Evolutionary conservation across 2,113 vertebrate species (phyloP).

Genomic region (Strix uralensis): DNA sequence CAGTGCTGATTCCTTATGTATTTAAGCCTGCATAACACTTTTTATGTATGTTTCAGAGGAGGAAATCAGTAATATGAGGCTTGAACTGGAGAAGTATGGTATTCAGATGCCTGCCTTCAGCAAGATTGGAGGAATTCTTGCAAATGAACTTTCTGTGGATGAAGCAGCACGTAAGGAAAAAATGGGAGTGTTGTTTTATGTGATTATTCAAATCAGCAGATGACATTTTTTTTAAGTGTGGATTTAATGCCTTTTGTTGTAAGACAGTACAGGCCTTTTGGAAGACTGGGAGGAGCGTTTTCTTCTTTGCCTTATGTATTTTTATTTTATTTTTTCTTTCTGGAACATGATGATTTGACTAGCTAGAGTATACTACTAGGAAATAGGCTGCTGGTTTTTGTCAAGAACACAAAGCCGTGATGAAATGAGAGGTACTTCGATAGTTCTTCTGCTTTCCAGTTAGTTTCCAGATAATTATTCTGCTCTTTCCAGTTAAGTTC

Average conservation of each 20-base stretch:
- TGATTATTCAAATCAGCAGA: background rate
- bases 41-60: conserved; percentile 81
- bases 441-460: background rate
- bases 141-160: conserved; percentile 95
- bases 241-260: background rate
- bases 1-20: background rate
- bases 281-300: background rate
- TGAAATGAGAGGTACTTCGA: background rate
- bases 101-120: conserved; percentile 99
- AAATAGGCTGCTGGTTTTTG: background rate
- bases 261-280: background rate
- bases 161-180: conserved; percentile 90
- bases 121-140: conserved; percentile 98
- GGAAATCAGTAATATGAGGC: conserved; percentile 98
- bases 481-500: background rate
- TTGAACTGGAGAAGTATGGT: conserved; percentile 96
- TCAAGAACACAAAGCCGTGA: background rate
- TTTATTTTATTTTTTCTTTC: background rate
- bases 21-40: background rate
- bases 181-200: background rate
- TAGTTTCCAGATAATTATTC: background rate
- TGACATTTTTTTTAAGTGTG: background rate
- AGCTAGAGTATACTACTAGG: background rate
- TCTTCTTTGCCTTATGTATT: background rate
- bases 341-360: background rate